Evolutionary conservation across 2,797 vertebrate genomes (phyloP).

Genomic region (Buceros bicornis): DNA sequence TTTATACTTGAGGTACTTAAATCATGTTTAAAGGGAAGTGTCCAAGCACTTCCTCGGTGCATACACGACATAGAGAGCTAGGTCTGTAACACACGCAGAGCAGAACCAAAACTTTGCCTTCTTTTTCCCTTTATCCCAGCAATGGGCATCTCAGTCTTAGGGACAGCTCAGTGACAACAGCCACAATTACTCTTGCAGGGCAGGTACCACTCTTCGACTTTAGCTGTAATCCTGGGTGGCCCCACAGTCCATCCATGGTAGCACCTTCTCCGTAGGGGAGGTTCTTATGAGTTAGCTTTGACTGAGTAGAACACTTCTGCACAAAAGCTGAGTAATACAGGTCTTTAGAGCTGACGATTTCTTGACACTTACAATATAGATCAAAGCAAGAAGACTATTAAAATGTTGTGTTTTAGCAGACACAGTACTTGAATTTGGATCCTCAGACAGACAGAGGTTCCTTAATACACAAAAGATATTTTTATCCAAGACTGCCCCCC

Average conservation of each 20-base stretch:
- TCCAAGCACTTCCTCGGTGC: not conserved
- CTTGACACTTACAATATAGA: not conserved
- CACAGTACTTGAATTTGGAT: not conserved
- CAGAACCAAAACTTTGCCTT: not conserved
- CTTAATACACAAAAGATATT: not conserved
- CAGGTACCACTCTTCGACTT: not conserved
- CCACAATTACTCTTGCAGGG: not conserved
- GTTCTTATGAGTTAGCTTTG: not conserved
- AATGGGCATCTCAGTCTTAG: not conserved
- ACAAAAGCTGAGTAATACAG: not conserved
- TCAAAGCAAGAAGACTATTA: not conserved
- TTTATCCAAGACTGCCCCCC: constrained; percentile 66
- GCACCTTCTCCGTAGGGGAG: not conserved
- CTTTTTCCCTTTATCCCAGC: not conserved
- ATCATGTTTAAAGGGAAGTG: not conserved
- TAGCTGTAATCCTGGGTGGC: not conserved
- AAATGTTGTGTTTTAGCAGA: not conserved
- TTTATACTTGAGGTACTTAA: not conserved
- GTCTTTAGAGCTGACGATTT: not conserved
- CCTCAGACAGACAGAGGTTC: not conserved
- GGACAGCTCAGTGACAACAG: not conserved
- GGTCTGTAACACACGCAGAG: not conserved
- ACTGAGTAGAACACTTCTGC: not conserved
- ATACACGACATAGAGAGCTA: accelerated
- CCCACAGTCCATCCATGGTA: accelerated